These are phyloP conservation scores for Drosophila pseudotakahashii DNA, from an alignment of 2,888 invertebrate species.

Conservation along the genomic window DNA sequence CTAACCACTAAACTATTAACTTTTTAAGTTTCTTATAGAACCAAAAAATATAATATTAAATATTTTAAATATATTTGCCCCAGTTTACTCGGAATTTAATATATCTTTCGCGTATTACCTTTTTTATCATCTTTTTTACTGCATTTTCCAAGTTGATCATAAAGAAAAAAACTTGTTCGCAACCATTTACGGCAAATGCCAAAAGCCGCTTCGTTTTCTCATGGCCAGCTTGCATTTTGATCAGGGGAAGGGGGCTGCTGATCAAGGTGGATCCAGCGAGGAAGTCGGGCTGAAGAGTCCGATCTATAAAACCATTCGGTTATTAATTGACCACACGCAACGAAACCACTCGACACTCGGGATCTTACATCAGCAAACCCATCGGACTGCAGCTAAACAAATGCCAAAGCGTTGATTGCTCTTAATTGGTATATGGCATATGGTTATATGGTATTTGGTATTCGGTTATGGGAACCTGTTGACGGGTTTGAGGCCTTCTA, in stretches of 20 bases:
- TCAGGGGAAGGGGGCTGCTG: no score
- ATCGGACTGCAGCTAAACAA: slow-evolving; percentile 3
- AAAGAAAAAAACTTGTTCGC: slow-evolving; percentile 23
- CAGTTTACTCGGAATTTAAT: neutral
- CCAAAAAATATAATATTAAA: no score
- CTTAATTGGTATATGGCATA: slow-evolving; percentile 22
- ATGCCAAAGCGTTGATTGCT: slow-evolving; percentile 35
- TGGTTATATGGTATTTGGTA: neutral
- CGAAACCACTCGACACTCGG: neutral
- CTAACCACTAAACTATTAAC: no score
- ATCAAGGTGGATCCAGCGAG: no score
- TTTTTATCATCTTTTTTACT: neutral
- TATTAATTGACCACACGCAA: slow-evolving; percentile 36
- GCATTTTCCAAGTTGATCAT: neutral
- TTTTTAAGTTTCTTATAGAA: no score
- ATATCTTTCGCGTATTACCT: neutral
- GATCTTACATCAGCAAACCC: slow-evolving; percentile 19
- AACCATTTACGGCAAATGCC: slow-evolving; percentile 38
- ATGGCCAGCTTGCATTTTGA: neutral
- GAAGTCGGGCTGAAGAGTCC: neutral
- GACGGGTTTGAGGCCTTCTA: slow-evolving; percentile 18
- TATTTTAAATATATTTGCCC: neutral
- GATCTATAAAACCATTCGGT: slow-evolving; percentile 18
- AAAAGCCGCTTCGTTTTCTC: slow-evolving; percentile 1
- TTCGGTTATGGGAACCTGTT: slow-evolving; percentile 20